A percentile compares a stretch with the other conserved stretches of the same genome.
phyloP scores from a whole-genome alignment of 2,888 invertebrate species.

The Pammene aurita region DNA sequence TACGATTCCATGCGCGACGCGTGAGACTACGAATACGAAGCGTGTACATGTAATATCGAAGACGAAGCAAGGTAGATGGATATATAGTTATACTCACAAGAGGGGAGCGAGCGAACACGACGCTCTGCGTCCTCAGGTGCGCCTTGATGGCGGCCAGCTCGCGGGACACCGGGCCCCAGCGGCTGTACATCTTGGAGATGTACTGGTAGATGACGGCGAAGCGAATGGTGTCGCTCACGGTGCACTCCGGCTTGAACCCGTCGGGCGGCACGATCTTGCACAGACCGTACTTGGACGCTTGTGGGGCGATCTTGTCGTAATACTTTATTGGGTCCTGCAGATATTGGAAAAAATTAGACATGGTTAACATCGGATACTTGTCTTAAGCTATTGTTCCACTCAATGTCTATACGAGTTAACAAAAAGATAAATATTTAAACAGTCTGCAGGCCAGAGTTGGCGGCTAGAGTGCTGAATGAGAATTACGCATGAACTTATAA shows the following conservation, averaged over 20 bases:
- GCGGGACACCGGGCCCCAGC: slow-evolving; percentile 95
- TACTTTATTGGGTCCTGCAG: slow-evolving; percentile 90
- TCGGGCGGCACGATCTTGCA: slow-evolving; percentile 94
- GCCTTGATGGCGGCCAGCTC: slow-evolving; percentile 93
- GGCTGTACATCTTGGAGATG: slow-evolving; percentile 91
- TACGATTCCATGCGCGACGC: no score
- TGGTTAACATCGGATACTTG: no score
- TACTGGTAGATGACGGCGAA: slow-evolving; percentile 96
- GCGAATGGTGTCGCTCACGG: slow-evolving; percentile 91
- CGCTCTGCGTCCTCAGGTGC: slow-evolving; percentile 90
- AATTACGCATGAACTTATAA: no score
- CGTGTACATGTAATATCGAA: no score
- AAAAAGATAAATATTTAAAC: no score
- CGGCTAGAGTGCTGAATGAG: no score
- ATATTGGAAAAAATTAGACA: no score
- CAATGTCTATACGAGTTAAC: no score
- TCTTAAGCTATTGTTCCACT: no score
- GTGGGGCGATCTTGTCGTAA: slow-evolving; percentile 89
- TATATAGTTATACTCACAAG: slow-evolving; percentile 84
- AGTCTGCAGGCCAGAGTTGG: no score
- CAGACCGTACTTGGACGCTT: slow-evolving; percentile 91
- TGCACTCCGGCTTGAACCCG: slow-evolving; percentile 89
- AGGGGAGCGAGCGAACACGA: slow-evolving; percentile 89
- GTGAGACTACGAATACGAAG: no score
- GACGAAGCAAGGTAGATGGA: no score